Evolutionary conservation across 2,797 vertebrate species (phyloP), one percentile per base, ranked within the genome.

Genomic region (Coendou prehensilis): DNA sequence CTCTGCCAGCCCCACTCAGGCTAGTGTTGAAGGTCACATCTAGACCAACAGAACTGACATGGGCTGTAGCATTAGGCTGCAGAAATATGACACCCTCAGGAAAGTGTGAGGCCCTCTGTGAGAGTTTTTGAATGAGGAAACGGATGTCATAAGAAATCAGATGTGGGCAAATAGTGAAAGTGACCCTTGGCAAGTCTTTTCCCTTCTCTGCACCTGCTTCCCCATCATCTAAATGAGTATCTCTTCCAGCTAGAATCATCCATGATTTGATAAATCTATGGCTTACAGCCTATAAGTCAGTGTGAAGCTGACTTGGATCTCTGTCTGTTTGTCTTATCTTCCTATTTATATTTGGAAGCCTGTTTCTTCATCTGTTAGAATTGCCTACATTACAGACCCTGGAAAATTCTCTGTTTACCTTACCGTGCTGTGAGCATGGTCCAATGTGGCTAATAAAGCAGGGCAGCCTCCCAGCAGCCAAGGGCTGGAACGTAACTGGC

Each of bases 371-470:
- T 95, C 96, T 97, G 18, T 92, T 92, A 87, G 80, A 93, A 80
- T 67, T 93, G 91, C 67, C 89, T 87, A 79, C 76, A 76, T 71
- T 79, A 61, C 78, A 89, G 9, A 2, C 41, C 93, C 69, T 94
- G 94, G 93, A 96, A 96, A 61, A 37, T 30, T 94, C 73, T 97
- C 91, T 97, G 89, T 96, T 97, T 96, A 96, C 97, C 94, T 97
- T 83, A 90, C 80, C 95, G 87, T 90, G 67, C 96, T 85, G 54
- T 94, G 93, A 93, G 78, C 97, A 97, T 0, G 23, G 85, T 82
- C 93, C 33, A 81, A 69, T 61, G 30, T 95, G 95, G 97, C 96
- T 85, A 96, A 96, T 94, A 89, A 94, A 87, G 95, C 92, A 92
- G 95, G 93, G 87, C 73, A 90, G 59, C 64, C 52, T 95, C 56